phyloP scores from a whole-genome alignment of 2,888 invertebrate genomes.

The Ligdia adustata region DNA sequence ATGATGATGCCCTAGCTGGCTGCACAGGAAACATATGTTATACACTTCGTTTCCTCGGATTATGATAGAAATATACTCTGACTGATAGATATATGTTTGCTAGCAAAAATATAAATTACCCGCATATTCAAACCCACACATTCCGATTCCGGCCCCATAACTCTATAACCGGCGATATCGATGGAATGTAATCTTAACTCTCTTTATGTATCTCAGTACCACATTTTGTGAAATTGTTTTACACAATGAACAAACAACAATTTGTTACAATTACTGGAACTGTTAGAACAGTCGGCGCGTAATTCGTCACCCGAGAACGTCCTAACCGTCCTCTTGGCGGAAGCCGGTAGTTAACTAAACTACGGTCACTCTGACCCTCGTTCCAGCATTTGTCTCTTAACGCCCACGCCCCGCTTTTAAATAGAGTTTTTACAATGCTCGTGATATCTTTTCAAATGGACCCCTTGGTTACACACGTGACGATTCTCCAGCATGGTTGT shows the following conservation, averaged over 20 bases:
- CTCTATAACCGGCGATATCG: constrained; percentile 29
- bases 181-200: constrained; percentile 28
- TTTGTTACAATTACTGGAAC: constrained; percentile 19
- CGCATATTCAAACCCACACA: constrained; percentile 34
- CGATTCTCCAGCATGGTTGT: constrained; percentile 48
- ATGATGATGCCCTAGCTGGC: constrained; percentile 56
- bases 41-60: constrained; percentile 32
- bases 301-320: constrained; percentile 51
- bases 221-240: not conserved
- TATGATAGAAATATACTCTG: constrained; percentile 35
- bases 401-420: constrained; percentile 69
- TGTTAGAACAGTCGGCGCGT: constrained; percentile 23
- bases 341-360: constrained; percentile 77
- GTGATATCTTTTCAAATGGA: constrained; percentile 68
- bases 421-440: constrained; percentile 52
- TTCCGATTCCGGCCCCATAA: constrained; percentile 32
- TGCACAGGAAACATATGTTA: constrained; percentile 41
- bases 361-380: constrained; percentile 72
- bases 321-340: constrained; percentile 61
- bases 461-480: constrained; percentile 64
- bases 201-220: constrained; percentile 14
- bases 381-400: constrained; percentile 59
- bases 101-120: constrained; percentile 34
- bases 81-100: constrained; percentile 23
- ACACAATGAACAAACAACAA: constrained; percentile 6